These are phyloP conservation scores for Tinamus major DNA, from an alignment of 2,797 vertebrate genomes.

Conservation along the genomic window DNA sequence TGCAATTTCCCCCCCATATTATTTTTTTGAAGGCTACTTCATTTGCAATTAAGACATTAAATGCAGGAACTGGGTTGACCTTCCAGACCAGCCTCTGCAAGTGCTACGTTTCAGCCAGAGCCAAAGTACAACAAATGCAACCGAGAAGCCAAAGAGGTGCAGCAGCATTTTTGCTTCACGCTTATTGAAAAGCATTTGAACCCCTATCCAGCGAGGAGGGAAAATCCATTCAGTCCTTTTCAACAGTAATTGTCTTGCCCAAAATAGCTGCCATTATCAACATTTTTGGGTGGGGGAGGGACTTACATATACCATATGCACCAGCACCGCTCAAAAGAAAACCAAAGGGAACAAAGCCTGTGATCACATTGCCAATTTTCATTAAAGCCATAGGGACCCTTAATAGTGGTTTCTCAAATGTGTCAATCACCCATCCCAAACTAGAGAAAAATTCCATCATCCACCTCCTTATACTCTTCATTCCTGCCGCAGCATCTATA, in stretches of 20 bases:
- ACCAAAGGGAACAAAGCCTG: slow-evolving; percentile 58
- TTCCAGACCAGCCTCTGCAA: slow-evolving; percentile 15
- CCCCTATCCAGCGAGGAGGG: neutral
- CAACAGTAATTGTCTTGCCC: slow-evolving; percentile 30
- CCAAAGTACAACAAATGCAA: slow-evolving; percentile 27
- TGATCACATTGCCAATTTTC: slow-evolving; percentile 17
- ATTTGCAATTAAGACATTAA: slow-evolving; percentile 67
- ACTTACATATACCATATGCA: neutral
- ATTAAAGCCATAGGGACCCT: slow-evolving; percentile 7
- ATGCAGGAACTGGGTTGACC: slow-evolving; percentile 41
- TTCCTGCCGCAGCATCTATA: neutral
- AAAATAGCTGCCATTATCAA: slow-evolving; percentile 42
- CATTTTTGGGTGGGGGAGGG: slow-evolving; percentile 34
- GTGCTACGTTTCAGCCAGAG: slow-evolving; percentile 15
- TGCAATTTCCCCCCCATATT: neutral
- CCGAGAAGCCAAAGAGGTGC: slow-evolving; percentile 23
- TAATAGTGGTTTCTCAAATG: neutral
- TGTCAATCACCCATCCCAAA: slow-evolving; percentile 51
- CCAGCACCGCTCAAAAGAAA: slow-evolving; percentile 6
- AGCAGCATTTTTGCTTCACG: slow-evolving; percentile 44
- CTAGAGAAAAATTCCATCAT: slow-evolving; percentile 5
- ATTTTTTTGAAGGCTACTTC: slow-evolving; percentile 35
- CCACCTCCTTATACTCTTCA: neutral
- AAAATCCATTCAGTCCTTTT: slow-evolving; percentile 50
- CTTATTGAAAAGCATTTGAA: slow-evolving; percentile 60